These are phyloP conservation scores for Actinostola sp. DNA, from an alignment of 92 coral and sea anemone genomes.

Conservation along the genomic window DNA sequence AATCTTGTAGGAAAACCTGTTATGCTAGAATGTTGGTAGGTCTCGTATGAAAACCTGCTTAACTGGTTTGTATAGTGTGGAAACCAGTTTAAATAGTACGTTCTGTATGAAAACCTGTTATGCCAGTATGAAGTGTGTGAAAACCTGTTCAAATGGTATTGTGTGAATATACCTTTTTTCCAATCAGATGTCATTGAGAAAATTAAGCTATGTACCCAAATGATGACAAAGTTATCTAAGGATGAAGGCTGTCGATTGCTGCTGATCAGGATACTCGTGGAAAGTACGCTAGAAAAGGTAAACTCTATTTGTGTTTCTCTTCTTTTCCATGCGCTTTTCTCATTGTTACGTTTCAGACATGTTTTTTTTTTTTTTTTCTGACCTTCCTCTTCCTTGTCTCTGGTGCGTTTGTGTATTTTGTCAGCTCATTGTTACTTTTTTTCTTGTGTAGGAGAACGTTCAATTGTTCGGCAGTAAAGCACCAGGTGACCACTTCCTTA, in stretches of 20 bases:
- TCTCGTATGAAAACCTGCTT: not conserved
- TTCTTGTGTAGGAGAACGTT: slow-evolving; percentile 47
- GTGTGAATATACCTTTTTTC: not conserved
- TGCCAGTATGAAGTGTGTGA: not conserved
- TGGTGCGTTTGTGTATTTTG: too few relatives aligned
- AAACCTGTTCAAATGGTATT: slow-evolving; percentile 2
- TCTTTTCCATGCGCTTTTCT: not conserved
- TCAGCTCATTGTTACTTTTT: too few relatives aligned
- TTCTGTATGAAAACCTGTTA: too few relatives aligned
- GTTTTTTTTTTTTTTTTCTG: too few relatives aligned
- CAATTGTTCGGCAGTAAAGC: slow-evolving; percentile 41
- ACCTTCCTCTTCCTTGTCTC: too few relatives aligned
- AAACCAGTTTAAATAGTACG: too few relatives aligned
- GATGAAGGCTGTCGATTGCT: slow-evolving; percentile 54
- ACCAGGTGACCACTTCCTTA: slow-evolving; percentile 27
- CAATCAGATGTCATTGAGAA: slow-evolving; percentile 42
- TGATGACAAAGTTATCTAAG: slow-evolving; percentile 43
- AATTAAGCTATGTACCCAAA: slow-evolving; percentile 47
- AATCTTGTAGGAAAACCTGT: not conserved
- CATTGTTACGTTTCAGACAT: not conserved
- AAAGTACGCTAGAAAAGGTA: slow-evolving; percentile 65
- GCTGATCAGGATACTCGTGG: slow-evolving; percentile 59
- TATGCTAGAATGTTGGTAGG: not conserved
- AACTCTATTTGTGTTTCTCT: not conserved
- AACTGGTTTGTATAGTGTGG: not conserved